A percentile compares a stretch with the other conserved stretches of the same genome.
Conservation (phyloP, 2,888 invertebrate genomes). For the Antheraea yamamai region DNA sequence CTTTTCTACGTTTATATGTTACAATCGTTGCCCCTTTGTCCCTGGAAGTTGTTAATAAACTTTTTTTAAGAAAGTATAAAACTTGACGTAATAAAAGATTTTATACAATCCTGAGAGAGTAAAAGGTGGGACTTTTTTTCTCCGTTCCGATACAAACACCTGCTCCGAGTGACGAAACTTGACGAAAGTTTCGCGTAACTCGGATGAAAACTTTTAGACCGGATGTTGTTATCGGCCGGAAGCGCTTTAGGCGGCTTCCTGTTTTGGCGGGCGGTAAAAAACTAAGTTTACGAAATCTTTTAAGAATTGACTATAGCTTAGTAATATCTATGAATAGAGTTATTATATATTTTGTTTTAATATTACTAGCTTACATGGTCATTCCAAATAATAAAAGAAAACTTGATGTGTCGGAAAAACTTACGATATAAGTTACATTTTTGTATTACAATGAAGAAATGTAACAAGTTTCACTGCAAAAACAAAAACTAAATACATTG, state of each 20-base stretch:
- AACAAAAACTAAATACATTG: no score
- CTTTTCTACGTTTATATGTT: not conserved
- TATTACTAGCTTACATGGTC: no score
- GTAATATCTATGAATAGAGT: not conserved
- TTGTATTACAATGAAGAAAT: no score
- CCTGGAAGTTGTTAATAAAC: constrained; percentile 6
- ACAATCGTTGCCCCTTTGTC: not conserved
- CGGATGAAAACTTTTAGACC: constrained; percentile 59
- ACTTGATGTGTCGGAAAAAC: no score
- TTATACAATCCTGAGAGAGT: constrained; percentile 17
- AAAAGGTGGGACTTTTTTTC: constrained; percentile 60
- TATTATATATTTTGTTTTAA: not conserved
- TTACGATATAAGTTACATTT: no score
- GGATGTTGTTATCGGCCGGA: constrained; percentile 82
- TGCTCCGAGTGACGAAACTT: constrained; percentile 54
- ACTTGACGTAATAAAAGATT: constrained; percentile 54
- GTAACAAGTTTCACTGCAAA: no score
- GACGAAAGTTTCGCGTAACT: constrained; percentile 53
- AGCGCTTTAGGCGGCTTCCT: constrained; percentile 80
- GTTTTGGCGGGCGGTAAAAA: constrained; percentile 75
- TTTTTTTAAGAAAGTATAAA: constrained; percentile 15
- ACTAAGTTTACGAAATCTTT: constrained; percentile 29
- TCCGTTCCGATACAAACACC: constrained; percentile 68
- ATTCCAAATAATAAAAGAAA: no score
- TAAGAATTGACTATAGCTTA: not conserved